phyloP scores from a whole-genome alignment of 2,113 vertebrate genomes.

The Furnarius figulus region DNA sequence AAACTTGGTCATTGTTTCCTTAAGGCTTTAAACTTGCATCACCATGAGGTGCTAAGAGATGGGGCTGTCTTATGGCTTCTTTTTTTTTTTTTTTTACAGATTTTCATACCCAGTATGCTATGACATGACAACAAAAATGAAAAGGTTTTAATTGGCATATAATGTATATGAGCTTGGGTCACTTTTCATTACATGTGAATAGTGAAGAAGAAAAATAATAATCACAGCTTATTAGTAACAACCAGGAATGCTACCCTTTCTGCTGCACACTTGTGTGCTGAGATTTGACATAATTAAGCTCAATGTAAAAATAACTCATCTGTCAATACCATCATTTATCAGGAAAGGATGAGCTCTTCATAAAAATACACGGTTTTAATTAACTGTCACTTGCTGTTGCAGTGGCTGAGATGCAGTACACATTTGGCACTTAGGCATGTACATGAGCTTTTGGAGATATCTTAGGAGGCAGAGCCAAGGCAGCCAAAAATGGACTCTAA shows the following conservation, averaged over 20 bases:
- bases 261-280: neutral
- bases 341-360: neutral
- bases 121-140: neutral
- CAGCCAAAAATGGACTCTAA: neutral
- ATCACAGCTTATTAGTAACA: neutral
- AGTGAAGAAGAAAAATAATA: neutral
- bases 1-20: neutral
- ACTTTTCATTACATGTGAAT: neutral
- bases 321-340: constrained; percentile 1
- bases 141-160: neutral
- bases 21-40: neutral
- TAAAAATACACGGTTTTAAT: constrained; percentile 30
- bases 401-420: neutral
- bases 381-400: neutral
- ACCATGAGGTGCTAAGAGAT: neutral
- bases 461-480: neutral
- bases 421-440: neutral
- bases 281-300: neutral
- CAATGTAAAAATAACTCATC: neutral
- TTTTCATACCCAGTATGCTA: neutral
- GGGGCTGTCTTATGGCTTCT: rapidly evolving
- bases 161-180: neutral
- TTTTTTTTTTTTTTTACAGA: too few relatives aligned
- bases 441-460: neutral
- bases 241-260: neutral